Conservation (phyloP, 2,113 vertebrate genomes). For the Pluvianellus socialis region DNA sequence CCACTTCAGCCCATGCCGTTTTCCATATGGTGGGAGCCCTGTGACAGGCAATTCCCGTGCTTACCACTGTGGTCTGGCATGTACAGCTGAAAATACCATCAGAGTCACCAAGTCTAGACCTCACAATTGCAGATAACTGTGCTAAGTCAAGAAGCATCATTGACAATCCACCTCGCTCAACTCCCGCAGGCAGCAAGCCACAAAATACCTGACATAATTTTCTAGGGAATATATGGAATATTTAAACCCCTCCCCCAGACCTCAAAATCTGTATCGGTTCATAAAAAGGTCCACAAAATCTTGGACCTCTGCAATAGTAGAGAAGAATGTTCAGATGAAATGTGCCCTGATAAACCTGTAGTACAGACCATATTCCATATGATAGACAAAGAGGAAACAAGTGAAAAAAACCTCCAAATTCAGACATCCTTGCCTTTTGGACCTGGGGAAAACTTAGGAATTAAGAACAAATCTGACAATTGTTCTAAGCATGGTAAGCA, state of each 20-base stretch:
- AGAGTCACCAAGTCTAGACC: background rate
- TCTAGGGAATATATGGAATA: background rate
- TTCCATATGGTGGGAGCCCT: too few species aligned
- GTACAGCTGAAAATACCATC: background rate
- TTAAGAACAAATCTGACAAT: background rate
- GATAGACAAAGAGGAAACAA: background rate
- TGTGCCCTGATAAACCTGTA: background rate
- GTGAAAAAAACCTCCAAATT: background rate
- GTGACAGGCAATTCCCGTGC: background rate
- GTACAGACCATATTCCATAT: background rate
- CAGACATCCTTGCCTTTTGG: background rate
- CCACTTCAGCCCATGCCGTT: background rate
- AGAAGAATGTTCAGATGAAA: background rate
- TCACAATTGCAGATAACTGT: background rate
- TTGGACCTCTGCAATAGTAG: background rate
- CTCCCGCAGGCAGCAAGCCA: background rate
- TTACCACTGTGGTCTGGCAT: background rate
- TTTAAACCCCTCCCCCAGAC: fast-evolving
- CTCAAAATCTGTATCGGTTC: background rate
- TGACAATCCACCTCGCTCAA: background rate
- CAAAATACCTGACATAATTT: background rate
- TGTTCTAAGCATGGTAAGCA: background rate
- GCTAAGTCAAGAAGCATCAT: background rate
- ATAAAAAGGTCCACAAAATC: background rate
- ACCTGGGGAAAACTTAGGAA: background rate